Evolutionary conservation across 2,888 invertebrate species (phyloP), one percentile per base, ranked within the genome.

Genomic region (Acanthococcus lagerstroemiae): DNA sequence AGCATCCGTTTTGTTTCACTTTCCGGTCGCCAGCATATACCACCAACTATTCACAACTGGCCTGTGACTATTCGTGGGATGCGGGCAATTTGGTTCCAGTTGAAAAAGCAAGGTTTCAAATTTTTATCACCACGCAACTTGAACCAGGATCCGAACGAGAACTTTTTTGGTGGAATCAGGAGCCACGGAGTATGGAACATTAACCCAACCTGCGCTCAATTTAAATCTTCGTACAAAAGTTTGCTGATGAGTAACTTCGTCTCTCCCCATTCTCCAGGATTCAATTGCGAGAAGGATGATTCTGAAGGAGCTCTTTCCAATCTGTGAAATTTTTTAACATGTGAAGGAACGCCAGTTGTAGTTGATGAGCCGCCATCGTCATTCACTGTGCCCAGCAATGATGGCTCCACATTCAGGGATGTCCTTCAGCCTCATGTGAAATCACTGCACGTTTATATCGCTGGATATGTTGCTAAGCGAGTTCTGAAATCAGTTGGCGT

Each of bases 101-200:
- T 60, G 17, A 22, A 60, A 19, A 6, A n/a, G 2, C 17, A 44
- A 60, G 25, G 25, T 2, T 44, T 60, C 17, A 60, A 60, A 48
- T 60, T 60, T 25, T 24, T 48, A 25, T 46, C 26, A 6, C 21
- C 48, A n/a, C 6, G 58, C 22, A 44, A 37, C 22, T 12, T 45
- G 5, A 58, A 65, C 55, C 66, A 66, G 25, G 66, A 66, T 58
- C 52, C 66, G 15, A 15, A 58, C 12, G 66, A 66, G 30, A 56
- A 57, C 37, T 50, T 52, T 24, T 66, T 66, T 52, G 58, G 58
- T 24, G 21, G 48, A 24, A 27, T 57, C 22, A 46, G 37, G 24
- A 57, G 6, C 9, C 55, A 55, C 7, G 55, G 30, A 3, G 37
- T 46, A n/a, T n/a, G 54, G 17, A 57, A 50, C 27, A 6, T 44